These are phyloP conservation scores for Bradypodion ventrale DNA, from an alignment of 2,797 vertebrate species.

Conservation along the genomic window DNA sequence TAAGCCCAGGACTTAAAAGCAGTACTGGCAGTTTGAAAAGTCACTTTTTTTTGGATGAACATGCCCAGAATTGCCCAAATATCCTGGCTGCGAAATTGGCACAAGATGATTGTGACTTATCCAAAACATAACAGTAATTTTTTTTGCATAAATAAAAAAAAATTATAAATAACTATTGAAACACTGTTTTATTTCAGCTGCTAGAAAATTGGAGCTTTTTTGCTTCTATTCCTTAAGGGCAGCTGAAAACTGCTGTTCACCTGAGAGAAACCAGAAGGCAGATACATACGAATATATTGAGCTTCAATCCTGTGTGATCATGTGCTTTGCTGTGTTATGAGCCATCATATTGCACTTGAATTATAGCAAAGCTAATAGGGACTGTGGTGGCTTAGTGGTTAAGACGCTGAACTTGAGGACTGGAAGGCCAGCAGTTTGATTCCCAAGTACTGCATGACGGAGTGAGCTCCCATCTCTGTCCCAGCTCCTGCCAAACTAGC, in stretches of 20 bases:
- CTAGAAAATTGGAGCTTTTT: neutral
- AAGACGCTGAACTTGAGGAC: too few relatives aligned
- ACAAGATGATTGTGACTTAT: neutral
- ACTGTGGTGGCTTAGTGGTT: too few relatives aligned
- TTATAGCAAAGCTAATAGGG: too few relatives aligned
- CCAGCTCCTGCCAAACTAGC: too few relatives aligned
- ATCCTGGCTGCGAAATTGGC: neutral
- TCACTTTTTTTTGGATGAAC: neutral
- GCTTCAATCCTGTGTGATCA: neutral
- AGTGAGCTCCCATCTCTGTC: too few relatives aligned
- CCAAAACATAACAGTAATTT: neutral
- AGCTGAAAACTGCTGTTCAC: neutral
- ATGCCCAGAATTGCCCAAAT: neutral
- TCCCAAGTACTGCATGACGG: too few relatives aligned
- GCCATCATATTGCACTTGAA: too few relatives aligned
- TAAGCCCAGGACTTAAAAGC: neutral
- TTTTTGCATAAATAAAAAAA: too few relatives aligned
- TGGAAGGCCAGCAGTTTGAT: too few relatives aligned
- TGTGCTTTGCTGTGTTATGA: too few relatives aligned
- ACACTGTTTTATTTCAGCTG: neutral
- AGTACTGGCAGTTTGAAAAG: neutral
- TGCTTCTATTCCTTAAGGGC: neutral
- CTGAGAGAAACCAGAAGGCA: neutral
- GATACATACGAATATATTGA: neutral
- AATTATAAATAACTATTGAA: neutral